Base-by-base conservation (phyloP, 2,113 vertebrate species). In the Lonchura striata region DNA sequence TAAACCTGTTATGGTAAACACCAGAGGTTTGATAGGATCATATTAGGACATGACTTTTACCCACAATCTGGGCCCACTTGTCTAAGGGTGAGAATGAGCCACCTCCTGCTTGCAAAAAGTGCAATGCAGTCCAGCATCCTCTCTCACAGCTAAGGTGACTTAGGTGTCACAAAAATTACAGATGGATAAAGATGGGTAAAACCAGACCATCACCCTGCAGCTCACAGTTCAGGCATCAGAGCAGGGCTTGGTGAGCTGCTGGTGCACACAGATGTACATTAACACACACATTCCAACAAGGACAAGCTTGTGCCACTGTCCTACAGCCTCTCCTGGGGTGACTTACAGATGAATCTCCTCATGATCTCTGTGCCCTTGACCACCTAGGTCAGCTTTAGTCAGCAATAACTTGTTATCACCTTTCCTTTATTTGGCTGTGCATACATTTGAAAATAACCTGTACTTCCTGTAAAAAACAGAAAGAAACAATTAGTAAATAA, bases 221-320 rank as follows among this genome's bases (percentile, higher is more conserved):
- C 41, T 81, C 82, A 27, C 33, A 42, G 30, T 5, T 54, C 1
- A 1, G 30, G 27, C 68, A 76, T 24, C 12, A 35, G 21, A 52
- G 63, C 53, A 53, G 33, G 37, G 39, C 27, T 79, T 24, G 35
- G 65, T 19, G 71, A 86, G 70, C 79, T 69, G 56, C 42, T 13
- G 20, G 33, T 23, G 24, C 44, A 46, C 53, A 31, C 0, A 0
- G 28, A 44, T 30, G 16, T 20, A 79, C 35, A 20, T 17, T 7
- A 59, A 11, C 24, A 21, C n/a, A 15, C 35, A 21, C 5, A 3
- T 8, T 61, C 39, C 6, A 5, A 2, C 8, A 7, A 42, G 54
- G 30, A 66, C 35, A 28, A 53, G 10, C 66, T 72, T 11, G 18
- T 47, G 20, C 8, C 52, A 59, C 61, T 50, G 20, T 28, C 35